phyloP scores from a whole-genome alignment of 1,140 invertebrate genomes.

The Neomicropteryx cornuta region DNA sequence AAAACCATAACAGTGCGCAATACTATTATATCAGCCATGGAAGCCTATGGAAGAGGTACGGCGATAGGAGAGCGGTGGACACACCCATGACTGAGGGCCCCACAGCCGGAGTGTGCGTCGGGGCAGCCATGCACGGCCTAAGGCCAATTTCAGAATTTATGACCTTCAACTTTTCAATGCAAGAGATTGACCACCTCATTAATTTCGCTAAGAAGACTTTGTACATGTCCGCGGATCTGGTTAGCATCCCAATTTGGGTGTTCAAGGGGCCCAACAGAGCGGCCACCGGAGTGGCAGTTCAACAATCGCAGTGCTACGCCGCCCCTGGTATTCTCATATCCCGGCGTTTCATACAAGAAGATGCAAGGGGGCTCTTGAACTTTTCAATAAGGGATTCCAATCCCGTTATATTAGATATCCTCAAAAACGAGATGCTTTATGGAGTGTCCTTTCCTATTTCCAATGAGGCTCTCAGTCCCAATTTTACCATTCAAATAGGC shows the following conservation, averaged over 20 bases:
- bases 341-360: conserved; percentile 95
- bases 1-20: no score
- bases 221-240: conserved; percentile 95
- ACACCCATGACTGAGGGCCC: conserved; percentile 98
- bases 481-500: conserved; percentile 88
- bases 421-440: conserved; percentile 97
- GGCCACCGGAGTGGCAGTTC: conserved; percentile 93
- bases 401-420: conserved; percentile 88
- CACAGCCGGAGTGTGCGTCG: conserved; percentile 92
- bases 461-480: conserved; percentile 80
- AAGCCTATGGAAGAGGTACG: conserved; percentile 97
- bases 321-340: conserved; percentile 96
- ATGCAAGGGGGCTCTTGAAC: conserved; percentile 91
- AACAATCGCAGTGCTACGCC: conserved; percentile 97
- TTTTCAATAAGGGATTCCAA: conserved; percentile 91
- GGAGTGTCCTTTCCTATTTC: conserved; percentile 83
- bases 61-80: conserved; percentile 92
- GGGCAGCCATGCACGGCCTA: conserved; percentile 94
- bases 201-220: conserved; percentile 98
- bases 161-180: conserved; percentile 99
- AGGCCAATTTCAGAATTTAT: conserved; percentile 98
- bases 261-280: conserved; percentile 98
- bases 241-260: conserved; percentile 93
- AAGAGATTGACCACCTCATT: conserved; percentile 98
- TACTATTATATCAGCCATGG: no score